Evolutionary conservation across 2,797 vertebrate genomes (phyloP), one percentile per base, ranked within the genome.

Genomic region (Botia kubotai): DNA sequence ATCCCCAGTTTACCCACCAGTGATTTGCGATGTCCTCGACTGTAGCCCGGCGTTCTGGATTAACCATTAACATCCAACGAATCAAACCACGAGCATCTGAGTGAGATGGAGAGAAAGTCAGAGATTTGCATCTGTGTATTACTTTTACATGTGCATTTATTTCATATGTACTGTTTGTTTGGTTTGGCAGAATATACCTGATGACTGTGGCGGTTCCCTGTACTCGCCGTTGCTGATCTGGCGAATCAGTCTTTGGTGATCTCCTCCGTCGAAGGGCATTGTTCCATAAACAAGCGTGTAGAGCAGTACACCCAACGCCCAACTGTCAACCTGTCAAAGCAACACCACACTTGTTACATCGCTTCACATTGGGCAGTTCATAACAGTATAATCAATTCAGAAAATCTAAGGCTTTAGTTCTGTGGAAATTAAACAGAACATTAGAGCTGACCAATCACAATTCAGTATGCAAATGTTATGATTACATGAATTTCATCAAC

Each of bases 1-100:
- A 95, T 68, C 95, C 94, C 95, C 94, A 96, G 89, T 96, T 96
- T 75, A 96, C 94, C 95, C 95, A 96, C 95, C 95, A 96, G 88
- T 96, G 95, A 88, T 94, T 94, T 82, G 95, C 93, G 23, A 96
- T 94, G n/a, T 96, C 95, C 88, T 96, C 95, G 69, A 95, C 92
- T 0, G 94, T 95, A 55, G 95, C 95, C 81, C 95, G 90, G 57
- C 94, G 91, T 2, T 94, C 91, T 66, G 89, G 89, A 29, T 89
- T 89, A 12, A 95, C 94, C 23, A 92, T 93, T 87, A 96, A 83
- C 91, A 96, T 86, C 95, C 95, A 96, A 88, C 94, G 92, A 74
- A 96, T 95, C 75, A 96, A 91, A 62, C 93, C 93, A 14, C 94
- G 95, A 80, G 95, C 95, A 3, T 95, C 95, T 96, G 88, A 68